phyloP scores from a whole-genome alignment of 2,797 vertebrate genomes.

The Pseudochirops cupreus region DNA sequence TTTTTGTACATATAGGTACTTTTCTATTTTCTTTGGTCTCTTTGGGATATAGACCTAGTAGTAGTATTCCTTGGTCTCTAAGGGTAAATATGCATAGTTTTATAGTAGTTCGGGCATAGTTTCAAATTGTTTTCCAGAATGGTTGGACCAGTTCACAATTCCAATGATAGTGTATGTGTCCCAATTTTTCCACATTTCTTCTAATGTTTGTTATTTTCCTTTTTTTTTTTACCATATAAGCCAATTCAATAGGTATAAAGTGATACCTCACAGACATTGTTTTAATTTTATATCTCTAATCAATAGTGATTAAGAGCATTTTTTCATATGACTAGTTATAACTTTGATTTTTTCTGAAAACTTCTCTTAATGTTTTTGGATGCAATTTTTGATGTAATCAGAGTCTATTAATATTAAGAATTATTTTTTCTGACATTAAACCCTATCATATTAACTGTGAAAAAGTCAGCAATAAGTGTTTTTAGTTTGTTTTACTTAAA shows the following conservation, averaged over 20 bases:
- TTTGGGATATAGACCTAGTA: neutral
- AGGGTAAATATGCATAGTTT: neutral
- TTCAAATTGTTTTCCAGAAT: neutral
- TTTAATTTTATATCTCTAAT: neutral
- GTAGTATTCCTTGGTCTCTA: neutral
- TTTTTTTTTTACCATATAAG: neutral
- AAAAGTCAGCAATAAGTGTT: neutral
- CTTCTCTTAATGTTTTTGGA: neutral
- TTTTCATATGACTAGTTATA: neutral
- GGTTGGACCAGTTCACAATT: neutral
- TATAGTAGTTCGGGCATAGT: neutral
- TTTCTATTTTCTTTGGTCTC: neutral
- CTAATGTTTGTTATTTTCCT: neutral
- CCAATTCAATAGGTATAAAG: neutral
- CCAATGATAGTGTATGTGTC: neutral
- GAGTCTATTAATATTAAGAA: neutral
- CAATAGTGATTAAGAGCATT: neutral
- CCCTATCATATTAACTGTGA: neutral
- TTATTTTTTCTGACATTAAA: neutral
- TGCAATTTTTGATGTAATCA: neutral
- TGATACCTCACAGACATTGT: neutral
- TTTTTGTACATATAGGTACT: neutral
- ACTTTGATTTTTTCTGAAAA: neutral
- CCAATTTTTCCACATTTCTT: neutral
- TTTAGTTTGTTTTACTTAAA: neutral